phyloP scores from a whole-genome alignment of 2,113 vertebrate species.

The Haemorhous mexicanus region DNA sequence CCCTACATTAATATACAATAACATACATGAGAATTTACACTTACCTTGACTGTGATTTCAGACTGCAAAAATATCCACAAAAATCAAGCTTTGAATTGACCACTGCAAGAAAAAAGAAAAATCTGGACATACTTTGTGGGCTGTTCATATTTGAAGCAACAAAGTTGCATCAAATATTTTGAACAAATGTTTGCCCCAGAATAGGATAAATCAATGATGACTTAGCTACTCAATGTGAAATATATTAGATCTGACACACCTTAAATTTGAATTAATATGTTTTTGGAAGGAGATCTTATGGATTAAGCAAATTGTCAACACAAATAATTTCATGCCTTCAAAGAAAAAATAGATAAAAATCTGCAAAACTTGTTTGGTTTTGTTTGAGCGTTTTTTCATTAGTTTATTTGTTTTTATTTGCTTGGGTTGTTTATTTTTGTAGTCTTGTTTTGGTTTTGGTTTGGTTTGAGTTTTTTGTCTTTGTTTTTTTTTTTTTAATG shows the following conservation, averaged over 20 bases:
- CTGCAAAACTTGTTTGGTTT: not conserved
- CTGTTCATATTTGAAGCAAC: not conserved
- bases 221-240: not conserved
- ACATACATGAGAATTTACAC: not conserved
- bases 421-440: not conserved
- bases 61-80: not conserved
- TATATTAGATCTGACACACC: not conserved
- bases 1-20: not conserved
- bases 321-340: not conserved
- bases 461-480: not conserved
- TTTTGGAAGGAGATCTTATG: not conserved
- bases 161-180: not conserved
- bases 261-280: not conserved
- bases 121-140: not conserved
- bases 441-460: not conserved
- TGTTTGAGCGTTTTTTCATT: not conserved
- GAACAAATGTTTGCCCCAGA: not conserved
- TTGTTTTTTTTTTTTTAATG: not conserved
- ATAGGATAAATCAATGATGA: not conserved
- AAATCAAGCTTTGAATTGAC: not conserved
- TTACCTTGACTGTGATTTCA: not conserved
- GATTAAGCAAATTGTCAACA: not conserved
- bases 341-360: not conserved
- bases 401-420: not conserved
- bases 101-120: not conserved